These are phyloP conservation scores for Hyperopisus bebe DNA, from an alignment of 2,113 vertebrate genomes.

Conservation along the genomic window DNA sequence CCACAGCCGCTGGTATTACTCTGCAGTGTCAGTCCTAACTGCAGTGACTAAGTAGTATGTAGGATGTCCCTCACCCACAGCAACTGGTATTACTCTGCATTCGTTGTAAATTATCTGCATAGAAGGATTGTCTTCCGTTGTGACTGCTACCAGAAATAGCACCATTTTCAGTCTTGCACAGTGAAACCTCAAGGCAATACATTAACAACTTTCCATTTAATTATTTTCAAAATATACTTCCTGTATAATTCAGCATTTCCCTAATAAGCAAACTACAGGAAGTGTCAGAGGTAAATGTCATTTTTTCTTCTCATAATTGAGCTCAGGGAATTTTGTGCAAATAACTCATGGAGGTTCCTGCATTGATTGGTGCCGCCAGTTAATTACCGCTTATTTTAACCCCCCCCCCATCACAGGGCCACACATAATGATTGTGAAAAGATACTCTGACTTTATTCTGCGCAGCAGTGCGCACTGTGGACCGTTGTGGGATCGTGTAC, in stretches of 20 bases:
- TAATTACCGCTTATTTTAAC: neutral
- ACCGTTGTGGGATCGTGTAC: neutral
- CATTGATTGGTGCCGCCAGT: neutral
- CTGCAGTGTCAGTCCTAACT: neutral
- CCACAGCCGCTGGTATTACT: neutral
- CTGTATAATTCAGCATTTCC: neutral
- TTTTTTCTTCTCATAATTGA: neutral
- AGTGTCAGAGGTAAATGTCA: neutral
- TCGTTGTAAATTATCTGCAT: neutral
- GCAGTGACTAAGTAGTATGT: neutral
- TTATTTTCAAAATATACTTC: constrained; percentile 6
- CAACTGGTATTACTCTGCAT: neutral
- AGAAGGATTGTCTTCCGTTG: neutral
- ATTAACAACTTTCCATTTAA: neutral
- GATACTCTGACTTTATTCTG: neutral
- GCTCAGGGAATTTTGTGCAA: neutral
- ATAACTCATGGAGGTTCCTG: neutral
- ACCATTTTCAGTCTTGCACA: neutral
- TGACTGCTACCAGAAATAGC: neutral
- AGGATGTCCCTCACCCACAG: neutral
- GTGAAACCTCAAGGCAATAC: neutral
- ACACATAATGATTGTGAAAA: neutral
- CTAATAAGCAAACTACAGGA: neutral
- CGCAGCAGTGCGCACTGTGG: neutral
- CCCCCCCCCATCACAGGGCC: neutral